These are phyloP conservation scores for Leptogaster cylindrica DNA, from an alignment of 2,888 invertebrate species.

Conservation along the genomic window DNA sequence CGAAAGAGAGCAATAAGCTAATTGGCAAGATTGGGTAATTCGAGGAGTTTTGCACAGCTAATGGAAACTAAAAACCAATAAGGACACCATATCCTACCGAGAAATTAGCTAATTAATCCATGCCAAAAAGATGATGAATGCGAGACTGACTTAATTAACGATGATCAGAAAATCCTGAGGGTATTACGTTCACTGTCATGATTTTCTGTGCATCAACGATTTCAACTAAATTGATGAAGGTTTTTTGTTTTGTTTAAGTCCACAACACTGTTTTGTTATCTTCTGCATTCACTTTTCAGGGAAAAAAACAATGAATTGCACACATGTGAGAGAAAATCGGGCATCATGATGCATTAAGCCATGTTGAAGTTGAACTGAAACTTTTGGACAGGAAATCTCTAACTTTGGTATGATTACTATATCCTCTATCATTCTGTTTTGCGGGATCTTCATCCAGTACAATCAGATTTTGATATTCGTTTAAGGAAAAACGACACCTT, in stretches of 20 bases:
- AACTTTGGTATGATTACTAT: not conserved
- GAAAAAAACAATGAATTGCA: too few species aligned
- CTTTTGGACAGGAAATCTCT: conserved; percentile 1
- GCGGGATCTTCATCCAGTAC: not conserved
- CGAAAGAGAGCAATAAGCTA: not conserved
- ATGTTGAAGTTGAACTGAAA: conserved; percentile 4
- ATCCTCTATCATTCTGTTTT: not conserved
- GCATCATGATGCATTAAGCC: not conserved
- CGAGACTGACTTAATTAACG: not conserved
- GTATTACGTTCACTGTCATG: too few species aligned
- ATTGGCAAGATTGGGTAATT: not conserved
- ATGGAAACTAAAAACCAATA: not conserved
- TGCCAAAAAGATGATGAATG: not conserved
- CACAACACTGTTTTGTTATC: too few species aligned
- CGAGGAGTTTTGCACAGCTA: not conserved
- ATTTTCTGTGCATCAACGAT: too few species aligned
- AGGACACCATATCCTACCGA: not conserved
- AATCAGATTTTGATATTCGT: conserved; percentile 20
- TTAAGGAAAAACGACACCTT: conserved; percentile 5
- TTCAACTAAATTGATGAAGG: too few species aligned
- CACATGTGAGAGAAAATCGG: too few species aligned
- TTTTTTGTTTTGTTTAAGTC: too few species aligned
- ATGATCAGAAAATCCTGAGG: too few species aligned
- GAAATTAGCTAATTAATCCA: not conserved
- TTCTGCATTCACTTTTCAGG: too few species aligned